Base-by-base conservation (phyloP, 2,113 vertebrate genomes). In the Carlito syrichta region DNA sequence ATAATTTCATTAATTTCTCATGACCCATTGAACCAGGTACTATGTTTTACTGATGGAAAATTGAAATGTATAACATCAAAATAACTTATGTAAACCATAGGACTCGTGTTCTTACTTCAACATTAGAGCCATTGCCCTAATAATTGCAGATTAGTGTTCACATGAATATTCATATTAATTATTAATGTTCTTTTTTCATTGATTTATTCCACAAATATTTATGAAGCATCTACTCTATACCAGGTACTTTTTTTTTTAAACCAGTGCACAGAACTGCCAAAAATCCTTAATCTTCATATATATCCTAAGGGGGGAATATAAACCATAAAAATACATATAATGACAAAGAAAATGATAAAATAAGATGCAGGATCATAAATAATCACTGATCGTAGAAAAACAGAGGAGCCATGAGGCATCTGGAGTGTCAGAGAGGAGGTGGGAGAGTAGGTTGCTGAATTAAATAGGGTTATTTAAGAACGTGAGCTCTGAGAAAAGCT, bases 181-280 rank as follows among this genome's bases (percentile, higher is more conserved):
- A n/a, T 38, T 78, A 43, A 56, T 86, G 5, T 66, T 86, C 13
- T 96, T 66, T 86, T 22, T 45, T 38, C 45, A 63, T 96, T 86
- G n/a, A 62, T 45, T 52, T 85, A 52, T 63, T 79, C 54, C 20
- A 62, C 48, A 66, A 73, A 35, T 43, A 73, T 62, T 60, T 86
- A n/a, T 12, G 17, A 5, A 30, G 8, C 7, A 76, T 52, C 11
- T 45, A 35, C 13, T 62, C 11, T 84, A 35, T 1, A 25, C 9
- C 2, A 88, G 25, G 22, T 2, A 40, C 5, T 50, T 10, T 66
- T 45, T 66, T 48, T 40, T 10, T n/a, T n/a, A n/a, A n/a, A n/a
- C n/a, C 22, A 25, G 6, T 17, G 43, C 20, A 50, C 27, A 56
- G 71, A 56, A 94, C 25, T 83, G 35, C 17, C 32, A 1, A 8